phyloP scores from a whole-genome alignment of 2,888 invertebrate species.

The Sylvicola fuscatus region DNA sequence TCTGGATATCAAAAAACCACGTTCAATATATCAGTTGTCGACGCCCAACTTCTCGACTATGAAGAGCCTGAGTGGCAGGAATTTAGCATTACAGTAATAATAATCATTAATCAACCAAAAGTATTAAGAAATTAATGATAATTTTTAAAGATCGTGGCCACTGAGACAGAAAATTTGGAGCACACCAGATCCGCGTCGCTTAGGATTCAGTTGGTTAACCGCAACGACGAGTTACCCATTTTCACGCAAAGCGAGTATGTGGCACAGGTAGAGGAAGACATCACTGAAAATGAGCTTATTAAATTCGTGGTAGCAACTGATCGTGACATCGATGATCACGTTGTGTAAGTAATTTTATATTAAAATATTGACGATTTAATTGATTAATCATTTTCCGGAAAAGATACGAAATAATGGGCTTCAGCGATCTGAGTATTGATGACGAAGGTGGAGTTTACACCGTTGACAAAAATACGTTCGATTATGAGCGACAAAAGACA shows the following conservation, averaged over 20 bases:
- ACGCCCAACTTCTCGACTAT: slow-evolving; percentile 34
- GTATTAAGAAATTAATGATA: neutral
- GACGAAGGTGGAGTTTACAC: slow-evolving; percentile 34
- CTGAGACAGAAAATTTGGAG: slow-evolving; percentile 13
- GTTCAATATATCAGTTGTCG: slow-evolving; percentile 33
- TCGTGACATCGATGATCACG: slow-evolving; percentile 35
- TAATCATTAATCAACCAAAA: neutral
- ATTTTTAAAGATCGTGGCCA: slow-evolving; percentile 17
- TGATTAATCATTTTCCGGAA: neutral
- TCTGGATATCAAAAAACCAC: slow-evolving; percentile 35
- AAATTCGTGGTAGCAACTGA: slow-evolving; percentile 34
- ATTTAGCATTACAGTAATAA: slow-evolving; percentile 23
- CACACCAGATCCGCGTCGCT: slow-evolving; percentile 25
- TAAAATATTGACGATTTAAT: neutral
- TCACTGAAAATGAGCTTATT: slow-evolving; percentile 27
- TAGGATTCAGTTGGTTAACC: slow-evolving; percentile 34
- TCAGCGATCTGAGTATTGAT: slow-evolving; percentile 26
- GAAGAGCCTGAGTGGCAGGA: slow-evolving; percentile 30
- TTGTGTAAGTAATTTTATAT: slow-evolving; percentile 29
- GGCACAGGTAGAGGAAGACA: slow-evolving; percentile 33
- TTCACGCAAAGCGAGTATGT: slow-evolving; percentile 27
- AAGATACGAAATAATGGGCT: neutral
- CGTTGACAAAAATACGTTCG: slow-evolving; percentile 30
- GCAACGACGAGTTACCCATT: slow-evolving; percentile 49
- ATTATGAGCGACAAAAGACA: slow-evolving; percentile 36